Base-by-base conservation (phyloP, 2,113 vertebrate genomes). In the Pedetes capensis region DNA sequence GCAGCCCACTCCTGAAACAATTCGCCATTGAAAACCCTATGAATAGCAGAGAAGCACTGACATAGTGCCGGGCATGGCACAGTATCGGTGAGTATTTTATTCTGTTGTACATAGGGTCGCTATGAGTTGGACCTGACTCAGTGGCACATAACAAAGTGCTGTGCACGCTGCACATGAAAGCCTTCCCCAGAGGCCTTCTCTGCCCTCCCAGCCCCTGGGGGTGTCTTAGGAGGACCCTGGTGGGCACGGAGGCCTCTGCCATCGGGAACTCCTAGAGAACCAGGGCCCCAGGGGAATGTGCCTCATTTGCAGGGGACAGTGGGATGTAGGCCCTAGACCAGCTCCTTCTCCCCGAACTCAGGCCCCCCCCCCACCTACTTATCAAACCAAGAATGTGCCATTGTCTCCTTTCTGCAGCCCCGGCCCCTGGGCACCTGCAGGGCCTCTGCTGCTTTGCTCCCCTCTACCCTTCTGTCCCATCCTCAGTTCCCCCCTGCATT, bases 201-300 rank as follows among this genome's bases (percentile, higher is more conserved):
- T 53, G n/a, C 23, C 9, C 16, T 3, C 29, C 20, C 66, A 20
- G 0, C 51, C 66, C 29, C 18, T n/a, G n/a, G n/a, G 0, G 6
- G 34, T 23, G 2, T 42, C 4, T 0, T 1, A 22, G 59, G 37
- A 47, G 44, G 39, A 49, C 53, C 2, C 0, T 6, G 0, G 69
- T 11, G 4, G 39, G 10, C 37, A 34, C 34, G 14, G 53, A 49
- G 0, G 1, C 63, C 3, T 25, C 81, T 86, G 74, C 79, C n/a
- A 0, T 1, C 1, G 6, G 75, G 32, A 17, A 6, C 0, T 9
- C n/a, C 7, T 76, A 59, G 49, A 6, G n/a, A 9, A 3, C 4
- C 1, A 3, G 10, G 49, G 6, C 17, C 44, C 47, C 85, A 27
- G 20, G 8, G 78, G 57, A 13, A 39, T 0, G 55, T 51, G 55